Evolutionary conservation across 1,140 invertebrate genomes (phyloP).

Genomic region (Heterodera schachtii): DNA sequence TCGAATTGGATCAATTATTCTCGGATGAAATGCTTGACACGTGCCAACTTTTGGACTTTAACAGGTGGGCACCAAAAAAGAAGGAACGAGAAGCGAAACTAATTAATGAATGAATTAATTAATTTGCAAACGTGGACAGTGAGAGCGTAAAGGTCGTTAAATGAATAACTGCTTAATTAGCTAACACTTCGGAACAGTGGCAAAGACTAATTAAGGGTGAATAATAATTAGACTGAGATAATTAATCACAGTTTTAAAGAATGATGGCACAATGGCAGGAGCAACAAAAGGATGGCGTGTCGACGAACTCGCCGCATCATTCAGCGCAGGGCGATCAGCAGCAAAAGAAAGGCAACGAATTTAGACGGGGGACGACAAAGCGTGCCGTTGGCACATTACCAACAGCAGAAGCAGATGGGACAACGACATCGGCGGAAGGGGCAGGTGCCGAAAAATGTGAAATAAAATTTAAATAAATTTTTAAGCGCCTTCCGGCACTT

Average conservation of each 20-base stretch:
- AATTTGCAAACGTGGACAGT: neutral
- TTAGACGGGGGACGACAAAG: neutral
- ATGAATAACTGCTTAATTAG: too few relatives aligned
- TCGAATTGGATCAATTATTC: neutral
- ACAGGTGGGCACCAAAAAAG: neutral
- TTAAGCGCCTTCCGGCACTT: neutral
- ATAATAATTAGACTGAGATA: neutral
- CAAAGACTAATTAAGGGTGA: too few relatives aligned
- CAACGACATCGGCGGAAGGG: neutral
- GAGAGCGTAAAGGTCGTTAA: neutral
- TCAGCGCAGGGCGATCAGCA: neutral
- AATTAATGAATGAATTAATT: neutral
- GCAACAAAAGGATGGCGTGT: neutral
- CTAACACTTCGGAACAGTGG: too few relatives aligned
- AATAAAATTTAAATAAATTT: neutral
- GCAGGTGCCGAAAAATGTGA: neutral
- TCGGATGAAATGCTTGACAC: neutral
- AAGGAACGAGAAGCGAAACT: neutral
- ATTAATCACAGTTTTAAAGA: neutral
- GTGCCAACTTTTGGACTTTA: slow-evolving; percentile 1
- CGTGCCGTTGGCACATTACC: neutral
- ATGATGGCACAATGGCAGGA: neutral
- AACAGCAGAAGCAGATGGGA: too few relatives aligned
- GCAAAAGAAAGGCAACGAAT: neutral
- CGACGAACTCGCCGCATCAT: neutral